Conservation (phyloP, 2,888 invertebrate species). For the Caenorhabditis japonica region DNA sequence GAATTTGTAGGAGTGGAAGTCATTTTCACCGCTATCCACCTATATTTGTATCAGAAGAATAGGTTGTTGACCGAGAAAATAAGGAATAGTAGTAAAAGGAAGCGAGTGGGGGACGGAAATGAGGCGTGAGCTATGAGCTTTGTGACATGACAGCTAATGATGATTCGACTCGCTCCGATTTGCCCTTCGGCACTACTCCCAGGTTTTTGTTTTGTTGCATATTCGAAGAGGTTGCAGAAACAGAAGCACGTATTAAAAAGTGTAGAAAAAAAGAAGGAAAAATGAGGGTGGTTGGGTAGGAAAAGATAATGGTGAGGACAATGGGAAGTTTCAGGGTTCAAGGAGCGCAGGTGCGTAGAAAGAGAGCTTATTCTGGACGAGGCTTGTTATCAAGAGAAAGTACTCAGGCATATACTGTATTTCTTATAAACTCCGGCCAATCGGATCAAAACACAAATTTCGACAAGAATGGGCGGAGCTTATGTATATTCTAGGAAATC, state of each 20-base stretch:
- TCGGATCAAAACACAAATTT: no score
- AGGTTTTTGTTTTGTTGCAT: constrained; percentile 21
- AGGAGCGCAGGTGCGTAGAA: background rate
- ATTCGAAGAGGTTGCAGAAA: constrained; percentile 10
- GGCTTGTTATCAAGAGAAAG: no score
- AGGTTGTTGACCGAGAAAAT: no score
- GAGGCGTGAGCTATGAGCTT: background rate
- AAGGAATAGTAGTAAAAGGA: no score
- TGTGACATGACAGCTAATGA: constrained; percentile 28
- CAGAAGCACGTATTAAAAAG: constrained; percentile 10
- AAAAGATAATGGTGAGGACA: constrained; percentile 16
- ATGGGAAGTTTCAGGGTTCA: constrained; percentile 7
- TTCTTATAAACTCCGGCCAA: no score
- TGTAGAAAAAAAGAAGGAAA: background rate
- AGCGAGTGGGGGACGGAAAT: no score
- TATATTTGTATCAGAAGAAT: no score
- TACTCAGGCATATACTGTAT: no score
- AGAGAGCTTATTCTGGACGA: background rate
- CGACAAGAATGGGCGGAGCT: background rate
- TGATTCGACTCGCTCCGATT: constrained; percentile 46
- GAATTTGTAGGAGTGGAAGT: no score
- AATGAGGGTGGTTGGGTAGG: constrained; percentile 4
- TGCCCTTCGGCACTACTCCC: constrained; percentile 42
- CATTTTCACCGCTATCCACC: no score
- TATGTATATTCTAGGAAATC: no score